Base-by-base conservation (phyloP, 2,888 invertebrate genomes). In the Rhagonycha fulva region DNA sequence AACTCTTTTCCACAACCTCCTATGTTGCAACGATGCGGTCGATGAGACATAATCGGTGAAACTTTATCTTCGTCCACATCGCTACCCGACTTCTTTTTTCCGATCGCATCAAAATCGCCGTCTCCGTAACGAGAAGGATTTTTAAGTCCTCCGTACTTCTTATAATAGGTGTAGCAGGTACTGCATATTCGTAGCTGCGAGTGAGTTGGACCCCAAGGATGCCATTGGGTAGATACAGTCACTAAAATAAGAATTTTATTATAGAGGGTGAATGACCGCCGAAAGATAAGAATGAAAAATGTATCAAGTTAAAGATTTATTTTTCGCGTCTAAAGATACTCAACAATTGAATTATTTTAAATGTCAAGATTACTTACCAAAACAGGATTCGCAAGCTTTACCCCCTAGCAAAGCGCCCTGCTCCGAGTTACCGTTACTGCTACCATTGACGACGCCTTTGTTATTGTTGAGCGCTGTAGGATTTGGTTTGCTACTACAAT, bases 81-180 rank as follows among this genome's bases (percentile, higher is more conserved):
- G 78, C 87, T 87, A 24, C 83, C 86, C n/a, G 86, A 85, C 80
- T 85, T 87, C 81, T 87, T 90, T 79, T 89, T 90, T 78, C 88
- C 89, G 68, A 85, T 83, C 62, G 82, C 83, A 73, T 90, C 89
- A 80, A 87, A 88, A 70, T 88, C 88, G 60, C 88, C 88, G 67
- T 88, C 89, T 78, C 89, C 88, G 80, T 89, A 88, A 81, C 90
- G 89, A 61, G 91, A 91, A n/a, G 91, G 89, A 82, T 93, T 93
- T 90, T 97, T 98, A 71, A 99, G 92, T 78, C 98, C 99, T 75
- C 98, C 99, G 88, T 97, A 98, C 88, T 98, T 98, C 89, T 98
- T 99, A 98, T 99, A 99, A 88, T 98, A 98, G 79, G 92, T 92
- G 98, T 98, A 99, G 88, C 99, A 99, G 14, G 91, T 89, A 83